Evolutionary conservation across 1,140 invertebrate genomes (phyloP).

Genomic region (Drosophila lacertosa): DNA sequence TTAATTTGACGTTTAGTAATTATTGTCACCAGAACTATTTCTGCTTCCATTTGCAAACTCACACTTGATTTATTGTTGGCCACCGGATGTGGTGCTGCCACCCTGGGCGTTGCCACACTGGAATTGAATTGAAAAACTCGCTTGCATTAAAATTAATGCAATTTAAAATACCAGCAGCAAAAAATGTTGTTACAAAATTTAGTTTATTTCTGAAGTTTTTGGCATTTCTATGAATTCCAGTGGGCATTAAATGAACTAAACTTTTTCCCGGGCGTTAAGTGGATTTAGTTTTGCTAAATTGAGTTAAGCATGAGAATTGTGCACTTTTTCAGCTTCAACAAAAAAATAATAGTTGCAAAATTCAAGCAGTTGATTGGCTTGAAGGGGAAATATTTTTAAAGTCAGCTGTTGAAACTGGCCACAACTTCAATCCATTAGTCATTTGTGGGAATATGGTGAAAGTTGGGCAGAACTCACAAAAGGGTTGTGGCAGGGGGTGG

Average conservation of each 20-base stretch:
- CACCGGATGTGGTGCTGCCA: no score
- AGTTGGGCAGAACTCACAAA: background rate
- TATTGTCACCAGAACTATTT: no score
- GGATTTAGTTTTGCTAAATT: background rate
- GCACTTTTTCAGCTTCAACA: slow-evolving; percentile 5
- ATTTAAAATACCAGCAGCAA: background rate
- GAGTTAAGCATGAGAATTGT: background rate
- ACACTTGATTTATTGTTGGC: no score
- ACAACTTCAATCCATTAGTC: slow-evolving; percentile 59
- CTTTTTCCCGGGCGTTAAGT: slow-evolving; percentile 1
- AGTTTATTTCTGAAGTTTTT: no score
- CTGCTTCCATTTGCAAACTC: no score
- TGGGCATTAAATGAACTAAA: background rate
- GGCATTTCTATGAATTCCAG: no score
- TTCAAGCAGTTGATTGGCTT: background rate
- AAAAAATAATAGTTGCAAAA: slow-evolving; percentile 9
- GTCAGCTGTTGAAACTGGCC: slow-evolving; percentile 34
- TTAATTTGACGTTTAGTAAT: no score
- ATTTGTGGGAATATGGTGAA: background rate
- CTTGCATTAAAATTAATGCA: background rate
- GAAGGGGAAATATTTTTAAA: slow-evolving; percentile 19
- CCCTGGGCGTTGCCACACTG: no score
- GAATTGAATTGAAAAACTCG: no score
- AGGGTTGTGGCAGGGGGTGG: background rate
- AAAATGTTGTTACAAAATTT: no score